These are phyloP conservation scores for Pardosa pseudoannulata DNA, from an alignment of 2,888 invertebrate genomes.

Conservation along the genomic window DNA sequence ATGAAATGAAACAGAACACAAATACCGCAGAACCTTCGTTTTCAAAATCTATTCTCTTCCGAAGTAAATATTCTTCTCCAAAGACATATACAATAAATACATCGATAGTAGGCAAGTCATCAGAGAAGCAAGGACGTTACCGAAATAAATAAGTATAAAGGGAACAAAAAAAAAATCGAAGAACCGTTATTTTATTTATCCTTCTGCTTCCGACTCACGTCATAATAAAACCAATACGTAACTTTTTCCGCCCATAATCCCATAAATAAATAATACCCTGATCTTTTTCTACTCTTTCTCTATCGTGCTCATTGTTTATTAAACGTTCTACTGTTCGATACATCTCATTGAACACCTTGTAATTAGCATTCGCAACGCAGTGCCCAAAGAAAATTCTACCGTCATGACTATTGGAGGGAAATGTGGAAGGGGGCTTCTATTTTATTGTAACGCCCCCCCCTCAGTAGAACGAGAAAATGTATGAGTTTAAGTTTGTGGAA, in stretches of 20 bases:
- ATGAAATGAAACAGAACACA: no score
- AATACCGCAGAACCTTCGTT: no score
- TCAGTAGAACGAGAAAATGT: conserved; percentile 1
- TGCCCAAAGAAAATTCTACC: neutral
- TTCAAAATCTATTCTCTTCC: no score
- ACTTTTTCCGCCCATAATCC: conserved; percentile 31
- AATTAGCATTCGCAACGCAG: conserved; percentile 9
- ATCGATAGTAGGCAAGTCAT: neutral
- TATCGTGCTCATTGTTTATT: conserved; percentile 11
- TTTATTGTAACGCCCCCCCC: neutral
- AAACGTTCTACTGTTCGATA: neutral
- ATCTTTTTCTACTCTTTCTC: neutral
- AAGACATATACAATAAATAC: no score
- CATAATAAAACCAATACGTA: conserved; percentile 61
- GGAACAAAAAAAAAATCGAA: neutral
- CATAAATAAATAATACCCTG: conserved; percentile 5
- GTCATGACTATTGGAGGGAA: neutral
- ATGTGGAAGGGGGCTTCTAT: neutral
- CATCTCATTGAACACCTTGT: conserved; percentile 10
- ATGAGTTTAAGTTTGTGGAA: conserved; percentile 32
- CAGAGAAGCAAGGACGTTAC: neutral
- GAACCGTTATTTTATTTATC: neutral
- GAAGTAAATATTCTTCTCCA: no score
- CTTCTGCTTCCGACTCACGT: conserved; percentile 7
- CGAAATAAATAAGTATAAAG: no score